Conservation (phyloP, 2,113 vertebrate species). For the Calonectris borealis region DNA sequence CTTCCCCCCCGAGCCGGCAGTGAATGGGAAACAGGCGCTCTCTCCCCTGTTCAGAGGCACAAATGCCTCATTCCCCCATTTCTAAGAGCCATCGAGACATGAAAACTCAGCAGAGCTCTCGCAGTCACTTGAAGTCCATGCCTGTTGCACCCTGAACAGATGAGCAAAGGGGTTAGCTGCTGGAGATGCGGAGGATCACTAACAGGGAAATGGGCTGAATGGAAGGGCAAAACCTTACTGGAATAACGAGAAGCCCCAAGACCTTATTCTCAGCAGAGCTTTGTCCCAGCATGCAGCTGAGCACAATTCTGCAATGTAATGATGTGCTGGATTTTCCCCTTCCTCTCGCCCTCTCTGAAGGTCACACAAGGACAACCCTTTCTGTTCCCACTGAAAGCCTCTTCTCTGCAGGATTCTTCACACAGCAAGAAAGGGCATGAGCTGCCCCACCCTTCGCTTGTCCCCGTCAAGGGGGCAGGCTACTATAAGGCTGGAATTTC, state of each 20-base stretch:
- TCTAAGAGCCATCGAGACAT: not conserved
- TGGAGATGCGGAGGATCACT: not conserved
- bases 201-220: not conserved
- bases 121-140: not conserved
- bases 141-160: not conserved
- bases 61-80: not conserved
- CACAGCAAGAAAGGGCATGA: not conserved
- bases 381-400: not conserved
- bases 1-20: accelerated
- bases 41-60: not conserved
- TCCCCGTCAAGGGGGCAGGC: not conserved
- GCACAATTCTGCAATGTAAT: not conserved
- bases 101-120: not conserved
- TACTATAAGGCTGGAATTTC: not conserved
- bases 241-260: not conserved
- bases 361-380: not conserved
- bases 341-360: not conserved
- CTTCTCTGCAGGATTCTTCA: not conserved
- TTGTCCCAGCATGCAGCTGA: not conserved
- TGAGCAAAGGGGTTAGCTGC: not conserved
- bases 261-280: not conserved
- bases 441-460: not conserved
- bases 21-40: not conserved
- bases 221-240: not conserved
- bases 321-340: not conserved